phyloP scores from a whole-genome alignment of 2,797 vertebrate species.

The Acipenser ruthenus region DNA sequence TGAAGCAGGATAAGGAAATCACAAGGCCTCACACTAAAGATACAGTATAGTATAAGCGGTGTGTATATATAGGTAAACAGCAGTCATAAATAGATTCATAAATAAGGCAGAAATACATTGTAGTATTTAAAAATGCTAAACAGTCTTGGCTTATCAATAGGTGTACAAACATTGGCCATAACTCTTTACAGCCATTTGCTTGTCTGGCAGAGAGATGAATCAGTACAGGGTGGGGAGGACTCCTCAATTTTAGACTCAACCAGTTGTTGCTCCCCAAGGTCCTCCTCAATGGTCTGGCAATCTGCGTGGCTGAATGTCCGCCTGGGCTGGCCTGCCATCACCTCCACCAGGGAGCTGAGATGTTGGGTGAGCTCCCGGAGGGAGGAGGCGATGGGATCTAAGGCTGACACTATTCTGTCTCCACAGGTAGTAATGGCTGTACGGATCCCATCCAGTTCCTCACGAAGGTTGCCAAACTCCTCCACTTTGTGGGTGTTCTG shows the following conservation, averaged over 20 bases:
- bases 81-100: no score
- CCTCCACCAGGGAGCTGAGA: not conserved
- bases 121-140: no score
- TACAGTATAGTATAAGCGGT: not conserved
- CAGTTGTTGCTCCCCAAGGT: not conserved
- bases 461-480: not conserved
- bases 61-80: not conserved
- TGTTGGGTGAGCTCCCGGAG: conserved; percentile 8
- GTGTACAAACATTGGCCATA: no score
- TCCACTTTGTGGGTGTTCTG: not conserved
- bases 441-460: not conserved
- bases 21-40: no score
- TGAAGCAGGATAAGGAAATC: no score
- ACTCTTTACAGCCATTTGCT: no score
- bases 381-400: conserved; percentile 8
- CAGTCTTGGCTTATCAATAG: no score
- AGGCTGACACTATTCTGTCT: conserved; percentile 7
- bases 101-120: no score
- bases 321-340: conserved; percentile 4
- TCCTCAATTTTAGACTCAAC: conserved; percentile 2
- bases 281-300: not conserved
- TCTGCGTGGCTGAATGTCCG: not conserved
- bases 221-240: not conserved
- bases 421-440: conserved; percentile 3
- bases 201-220: no score